Percentiles rank a stretch among this genome's conserved stretches.
Conservation (phyloP, 2,113 vertebrate genomes). For the Regulus satrapa region DNA sequence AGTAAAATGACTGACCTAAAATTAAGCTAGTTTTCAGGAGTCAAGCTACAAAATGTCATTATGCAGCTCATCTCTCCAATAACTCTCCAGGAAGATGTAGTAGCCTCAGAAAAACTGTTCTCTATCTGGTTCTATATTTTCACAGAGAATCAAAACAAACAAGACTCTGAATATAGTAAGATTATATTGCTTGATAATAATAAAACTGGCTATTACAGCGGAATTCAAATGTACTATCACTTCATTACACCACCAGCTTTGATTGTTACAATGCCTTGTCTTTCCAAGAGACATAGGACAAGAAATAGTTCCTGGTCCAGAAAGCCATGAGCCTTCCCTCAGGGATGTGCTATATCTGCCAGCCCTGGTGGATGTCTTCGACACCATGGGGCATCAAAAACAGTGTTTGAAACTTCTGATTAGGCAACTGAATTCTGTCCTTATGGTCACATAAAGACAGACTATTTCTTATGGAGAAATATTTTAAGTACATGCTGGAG, state of each 20-base stretch:
- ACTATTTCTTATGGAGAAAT: too few relatives aligned
- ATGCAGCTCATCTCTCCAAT: neutral
- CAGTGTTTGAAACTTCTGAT: neutral
- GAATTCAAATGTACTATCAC: neutral
- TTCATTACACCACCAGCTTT: neutral
- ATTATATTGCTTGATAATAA: neutral
- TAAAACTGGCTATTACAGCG: neutral
- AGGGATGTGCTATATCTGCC: neutral
- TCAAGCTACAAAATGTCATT: neutral
- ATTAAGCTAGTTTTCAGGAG: neutral
- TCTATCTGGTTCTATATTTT: slow-evolving; percentile 6
- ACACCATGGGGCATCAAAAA: neutral
- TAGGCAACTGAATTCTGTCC: neutral
- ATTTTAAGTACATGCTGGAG: neutral
- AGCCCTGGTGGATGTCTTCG: neutral
- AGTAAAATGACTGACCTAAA: slow-evolving; percentile 2
- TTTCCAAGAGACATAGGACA: neutral
- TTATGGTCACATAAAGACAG: too few relatives aligned
- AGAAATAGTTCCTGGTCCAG: neutral
- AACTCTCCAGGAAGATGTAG: neutral
- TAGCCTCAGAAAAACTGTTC: neutral
- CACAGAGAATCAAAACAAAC: neutral
- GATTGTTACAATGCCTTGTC: neutral
- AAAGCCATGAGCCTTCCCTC: neutral
- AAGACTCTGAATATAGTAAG: neutral